A percentile compares a stretch with the other conserved stretches of the same genome.
Conservation (phyloP, 37 sponge, comb jelly and placozoan genomes). For the Spongilla lacustris region DNA sequence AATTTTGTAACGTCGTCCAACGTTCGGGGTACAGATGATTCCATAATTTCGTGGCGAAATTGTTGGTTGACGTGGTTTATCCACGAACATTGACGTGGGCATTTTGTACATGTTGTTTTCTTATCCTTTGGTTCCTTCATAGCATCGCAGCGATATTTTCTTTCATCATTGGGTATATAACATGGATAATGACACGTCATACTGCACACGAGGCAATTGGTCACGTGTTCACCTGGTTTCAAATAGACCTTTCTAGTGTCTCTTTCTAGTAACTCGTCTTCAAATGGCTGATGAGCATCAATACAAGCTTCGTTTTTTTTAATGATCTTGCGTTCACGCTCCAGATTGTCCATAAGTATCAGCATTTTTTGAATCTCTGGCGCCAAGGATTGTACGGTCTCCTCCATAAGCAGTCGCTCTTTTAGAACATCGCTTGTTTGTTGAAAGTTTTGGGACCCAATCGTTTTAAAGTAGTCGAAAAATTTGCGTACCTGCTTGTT, state of each 20-base stretch:
- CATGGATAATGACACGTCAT: constrained; percentile 28
- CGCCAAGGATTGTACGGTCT: not conserved
- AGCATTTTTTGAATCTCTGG: not conserved
- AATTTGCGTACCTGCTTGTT: constrained; percentile 32
- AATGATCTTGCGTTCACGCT: not conserved
- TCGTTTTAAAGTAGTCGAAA: not conserved
- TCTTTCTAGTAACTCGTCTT: not conserved
- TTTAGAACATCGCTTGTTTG: constrained; percentile 6
- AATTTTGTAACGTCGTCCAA: no score
- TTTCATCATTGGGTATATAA: not conserved
- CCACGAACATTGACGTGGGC: constrained; percentile 41
- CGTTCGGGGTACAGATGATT: no score
- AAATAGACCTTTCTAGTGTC: not conserved
- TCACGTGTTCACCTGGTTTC: not conserved
- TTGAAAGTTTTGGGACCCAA: not conserved
- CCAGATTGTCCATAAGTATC: not conserved
- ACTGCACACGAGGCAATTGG: constrained; percentile 32
- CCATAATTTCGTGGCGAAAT: not conserved
- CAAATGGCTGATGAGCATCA: not conserved
- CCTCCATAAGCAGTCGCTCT: constrained; percentile 1
- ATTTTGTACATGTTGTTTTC: constrained; percentile 17
- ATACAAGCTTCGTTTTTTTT: not conserved
- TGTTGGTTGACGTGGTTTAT: not conserved
- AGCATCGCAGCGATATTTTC: constrained; percentile 13
- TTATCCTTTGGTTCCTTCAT: constrained; percentile 1